Evolutionary conservation across 2,113 vertebrate genomes (phyloP).

Genomic region (Microcebus griseorufus): DNA sequence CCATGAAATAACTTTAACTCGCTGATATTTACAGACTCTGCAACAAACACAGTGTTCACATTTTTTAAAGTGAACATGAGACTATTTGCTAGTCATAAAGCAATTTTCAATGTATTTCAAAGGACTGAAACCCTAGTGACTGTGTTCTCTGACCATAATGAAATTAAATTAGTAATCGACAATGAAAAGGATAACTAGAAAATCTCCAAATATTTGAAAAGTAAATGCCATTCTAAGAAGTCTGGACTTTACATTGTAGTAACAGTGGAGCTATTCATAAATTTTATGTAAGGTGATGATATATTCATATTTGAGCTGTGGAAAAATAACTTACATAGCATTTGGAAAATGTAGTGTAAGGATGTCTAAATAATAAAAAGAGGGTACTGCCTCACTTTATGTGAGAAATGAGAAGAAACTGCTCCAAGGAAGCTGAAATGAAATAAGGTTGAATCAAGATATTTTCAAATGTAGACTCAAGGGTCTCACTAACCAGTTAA

Average conservation of each 20-base stretch:
- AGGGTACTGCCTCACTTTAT: neutral
- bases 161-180: neutral
- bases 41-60: neutral
- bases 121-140: neutral
- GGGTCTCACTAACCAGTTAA: neutral
- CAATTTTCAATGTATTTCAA: neutral
- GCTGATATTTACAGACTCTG: neutral
- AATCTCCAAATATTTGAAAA: conserved; percentile 23
- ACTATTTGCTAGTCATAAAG: neutral
- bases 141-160: neutral
- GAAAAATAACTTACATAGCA: neutral
- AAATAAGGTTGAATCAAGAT: neutral
- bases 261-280: neutral
- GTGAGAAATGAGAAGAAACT: neutral
- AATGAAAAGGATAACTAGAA: neutral
- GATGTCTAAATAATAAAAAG: neutral
- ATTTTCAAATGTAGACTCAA: neutral
- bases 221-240: neutral
- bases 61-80: neutral
- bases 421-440: neutral
- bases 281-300: neutral
- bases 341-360: neutral
- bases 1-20: neutral
- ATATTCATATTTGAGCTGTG: neutral
- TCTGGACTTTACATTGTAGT: neutral